These are phyloP conservation scores for Capreolus pygargus DNA, from an alignment of 2,113 vertebrate genomes.

Conservation along the genomic window DNA sequence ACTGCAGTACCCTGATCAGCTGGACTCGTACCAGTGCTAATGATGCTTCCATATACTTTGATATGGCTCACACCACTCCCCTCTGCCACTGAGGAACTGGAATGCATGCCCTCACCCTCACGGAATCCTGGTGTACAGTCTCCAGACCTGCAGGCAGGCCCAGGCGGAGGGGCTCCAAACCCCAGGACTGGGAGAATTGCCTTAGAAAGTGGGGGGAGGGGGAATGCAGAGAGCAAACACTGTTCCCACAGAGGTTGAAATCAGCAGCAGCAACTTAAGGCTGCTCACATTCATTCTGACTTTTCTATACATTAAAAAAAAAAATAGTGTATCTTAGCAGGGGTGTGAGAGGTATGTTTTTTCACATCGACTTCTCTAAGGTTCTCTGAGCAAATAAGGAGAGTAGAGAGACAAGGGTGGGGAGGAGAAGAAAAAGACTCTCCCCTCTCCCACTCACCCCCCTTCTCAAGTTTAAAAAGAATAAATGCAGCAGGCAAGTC, in stretches of 20 bases:
- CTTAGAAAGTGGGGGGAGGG: neutral
- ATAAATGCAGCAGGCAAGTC: slow-evolving; percentile 54
- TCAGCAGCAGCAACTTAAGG: neutral
- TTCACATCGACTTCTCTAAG: neutral
- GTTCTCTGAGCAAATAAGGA: slow-evolving; percentile 38
- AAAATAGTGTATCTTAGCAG: neutral
- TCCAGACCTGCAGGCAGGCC: neutral
- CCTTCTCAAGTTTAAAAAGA: slow-evolving; percentile 62
- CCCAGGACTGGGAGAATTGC: neutral
- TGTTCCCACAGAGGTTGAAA: neutral
- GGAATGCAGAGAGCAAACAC: neutral
- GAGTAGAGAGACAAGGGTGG: slow-evolving; percentile 22
- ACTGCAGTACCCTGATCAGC: neutral
- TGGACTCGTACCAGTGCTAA: neutral
- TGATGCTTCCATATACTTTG: slow-evolving; percentile 21
- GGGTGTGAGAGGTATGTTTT: neutral
- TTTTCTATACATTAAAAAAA: slow-evolving; percentile 6
- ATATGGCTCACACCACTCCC: slow-evolving; percentile 51
- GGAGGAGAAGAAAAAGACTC: slow-evolving; percentile 53
- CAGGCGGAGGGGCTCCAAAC: neutral
- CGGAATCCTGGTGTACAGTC: neutral
- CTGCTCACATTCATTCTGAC: neutral
- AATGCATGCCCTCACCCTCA: neutral
- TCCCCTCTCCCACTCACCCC: slow-evolving; percentile 2
- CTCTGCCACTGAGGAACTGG: slow-evolving; percentile 12